Base-by-base conservation (phyloP, 2,888 invertebrate species). In the Synergus umbraculus region DNA sequence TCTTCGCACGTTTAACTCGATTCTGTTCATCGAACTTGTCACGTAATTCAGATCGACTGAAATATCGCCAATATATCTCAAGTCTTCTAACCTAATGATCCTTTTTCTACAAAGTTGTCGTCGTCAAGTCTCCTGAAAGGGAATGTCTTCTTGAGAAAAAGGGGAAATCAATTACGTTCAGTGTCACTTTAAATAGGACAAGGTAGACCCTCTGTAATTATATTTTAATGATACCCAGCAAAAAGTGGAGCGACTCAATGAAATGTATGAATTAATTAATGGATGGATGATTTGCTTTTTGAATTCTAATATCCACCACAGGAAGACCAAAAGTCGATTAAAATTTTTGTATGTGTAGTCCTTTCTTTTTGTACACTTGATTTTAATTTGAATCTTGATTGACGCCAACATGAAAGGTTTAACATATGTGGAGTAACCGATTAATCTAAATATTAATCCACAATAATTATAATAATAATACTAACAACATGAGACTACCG, bases 391-490 rank as follows among this genome's bases (percentile, higher is more conserved):
- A 60, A n/a, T 76, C 73, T 18, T 80, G 15, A 66, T 22, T 49
- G 78, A 76, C 80, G 79, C 46, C 67, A 78, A 49, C 79, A 76
- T 83, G 86, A 84, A 83, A 82, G 78, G 80, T 76, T 83, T 85
- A 83, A 18, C 49, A 46, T 41, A 66, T 69, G 46, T 15, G 29
- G 22, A 22, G 15, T 69, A 69, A 69, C 49, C 46, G 69, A 69
- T 69, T 46, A 69, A 69, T 49, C 49, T 69, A 4, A 8, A 29
- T 69, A 60, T 15, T 29, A 29, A 29, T 37, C 29, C 4, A 29
- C 13, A 4, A 13, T 69, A 69, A 69, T 69, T 69, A 69, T 69
- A 46, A 69, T 69, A 69, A 49, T 69, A 69, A 49, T 49, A 43
- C 4, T 66, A 29, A 46, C 29, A 15, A 29, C 69, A 69, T 46